Conservation (phyloP, 1,140 invertebrate species). For the Lineus longissimus region DNA sequence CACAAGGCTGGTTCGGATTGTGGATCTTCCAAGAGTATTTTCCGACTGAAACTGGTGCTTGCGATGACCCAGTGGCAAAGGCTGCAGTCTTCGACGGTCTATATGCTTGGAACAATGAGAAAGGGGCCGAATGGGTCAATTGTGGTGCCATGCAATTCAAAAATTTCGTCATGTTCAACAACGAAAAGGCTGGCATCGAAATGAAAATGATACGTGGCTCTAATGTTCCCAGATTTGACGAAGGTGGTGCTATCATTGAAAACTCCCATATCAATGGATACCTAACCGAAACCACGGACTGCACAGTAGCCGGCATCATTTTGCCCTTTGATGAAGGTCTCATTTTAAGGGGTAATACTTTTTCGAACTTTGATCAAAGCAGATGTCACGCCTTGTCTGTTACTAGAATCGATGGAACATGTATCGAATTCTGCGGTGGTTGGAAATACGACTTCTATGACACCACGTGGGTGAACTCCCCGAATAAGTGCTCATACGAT, state of each 20-base stretch:
- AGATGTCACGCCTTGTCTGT: slow-evolving; percentile 24
- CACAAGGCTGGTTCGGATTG: slow-evolving; percentile 48
- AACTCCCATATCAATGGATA: not conserved
- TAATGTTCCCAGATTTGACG: not conserved
- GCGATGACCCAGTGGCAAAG: not conserved
- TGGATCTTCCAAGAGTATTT: slow-evolving; percentile 47
- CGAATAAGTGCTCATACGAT: slow-evolving; percentile 19
- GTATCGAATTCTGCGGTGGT: slow-evolving; percentile 28
- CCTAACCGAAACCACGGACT: not conserved
- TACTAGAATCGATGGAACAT: slow-evolving; percentile 31
- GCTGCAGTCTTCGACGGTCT: slow-evolving; percentile 8
- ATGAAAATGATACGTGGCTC: slow-evolving; percentile 19
- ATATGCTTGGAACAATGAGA: slow-evolving; percentile 42
- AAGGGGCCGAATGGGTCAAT: slow-evolving; percentile 44
- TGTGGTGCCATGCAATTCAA: slow-evolving; percentile 38
- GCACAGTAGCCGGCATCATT: slow-evolving; percentile 28
- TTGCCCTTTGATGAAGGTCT: slow-evolving; percentile 34
- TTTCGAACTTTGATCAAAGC: slow-evolving; percentile 33
- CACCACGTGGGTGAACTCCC: slow-evolving; percentile 25
- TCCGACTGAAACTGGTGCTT: slow-evolving; percentile 26
- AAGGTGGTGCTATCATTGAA: not conserved
- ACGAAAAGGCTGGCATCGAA: slow-evolving; percentile 37
- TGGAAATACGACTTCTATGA: slow-evolving; percentile 18
- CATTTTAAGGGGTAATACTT: slow-evolving; percentile 23
- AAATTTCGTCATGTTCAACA: slow-evolving; percentile 36